These are phyloP conservation scores for Leucania comma DNA, from an alignment of 2,888 invertebrate genomes.

Conservation along the genomic window DNA sequence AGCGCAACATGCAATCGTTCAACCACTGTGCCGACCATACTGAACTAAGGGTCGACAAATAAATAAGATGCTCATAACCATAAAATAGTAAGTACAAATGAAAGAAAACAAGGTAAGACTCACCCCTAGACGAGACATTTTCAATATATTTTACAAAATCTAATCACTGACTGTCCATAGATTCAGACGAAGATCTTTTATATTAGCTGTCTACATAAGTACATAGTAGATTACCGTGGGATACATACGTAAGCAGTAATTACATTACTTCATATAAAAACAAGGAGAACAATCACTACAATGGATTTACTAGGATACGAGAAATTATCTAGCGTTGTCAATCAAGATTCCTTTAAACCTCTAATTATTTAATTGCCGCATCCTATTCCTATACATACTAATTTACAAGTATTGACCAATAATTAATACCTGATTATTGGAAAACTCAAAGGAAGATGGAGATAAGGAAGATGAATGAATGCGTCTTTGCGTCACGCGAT, in stretches of 20 bases:
- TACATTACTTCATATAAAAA: slow-evolving; percentile 45
- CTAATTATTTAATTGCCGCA: slow-evolving; percentile 37
- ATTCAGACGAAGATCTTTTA: slow-evolving; percentile 32
- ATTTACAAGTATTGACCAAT: not conserved
- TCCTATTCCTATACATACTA: slow-evolving; percentile 20
- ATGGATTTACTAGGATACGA: slow-evolving; percentile 49
- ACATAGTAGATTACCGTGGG: slow-evolving; percentile 33
- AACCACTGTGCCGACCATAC: no score
- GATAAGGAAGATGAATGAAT: not conserved
- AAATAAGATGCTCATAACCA: no score
- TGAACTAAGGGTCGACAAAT: no score
- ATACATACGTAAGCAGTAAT: slow-evolving; percentile 36
- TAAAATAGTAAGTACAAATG: no score
- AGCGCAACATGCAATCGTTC: no score
- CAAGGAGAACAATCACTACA: slow-evolving; percentile 28
- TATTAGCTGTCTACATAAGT: slow-evolving; percentile 35
- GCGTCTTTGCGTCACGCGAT: not conserved
- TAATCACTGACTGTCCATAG: slow-evolving; percentile 41
- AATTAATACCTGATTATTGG: slow-evolving; percentile 10
- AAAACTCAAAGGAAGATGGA: slow-evolving; percentile 27
- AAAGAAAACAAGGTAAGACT: slow-evolving; percentile 45
- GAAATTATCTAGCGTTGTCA: slow-evolving; percentile 42
- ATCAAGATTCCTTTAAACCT: slow-evolving; percentile 35
- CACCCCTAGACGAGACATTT: slow-evolving; percentile 71
- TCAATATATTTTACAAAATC: slow-evolving; percentile 37